Percentiles rank a stretch among this genome's conserved stretches.
Conservation (phyloP, 2,113 vertebrate species). For the Mesoclemmys tuberculata region DNA sequence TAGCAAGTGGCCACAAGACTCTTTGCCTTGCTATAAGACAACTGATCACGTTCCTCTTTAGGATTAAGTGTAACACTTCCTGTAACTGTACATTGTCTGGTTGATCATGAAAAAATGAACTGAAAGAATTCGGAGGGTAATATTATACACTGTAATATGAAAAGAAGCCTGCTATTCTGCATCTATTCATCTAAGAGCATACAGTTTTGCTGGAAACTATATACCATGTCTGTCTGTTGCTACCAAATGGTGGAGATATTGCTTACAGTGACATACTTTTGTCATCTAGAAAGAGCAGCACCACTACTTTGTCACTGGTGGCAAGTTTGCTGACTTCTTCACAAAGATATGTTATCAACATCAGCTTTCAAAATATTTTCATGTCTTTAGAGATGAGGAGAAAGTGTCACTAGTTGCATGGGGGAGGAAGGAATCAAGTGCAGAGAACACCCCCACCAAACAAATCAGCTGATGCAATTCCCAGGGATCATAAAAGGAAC, state of each 20-base stretch:
- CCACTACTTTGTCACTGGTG: neutral
- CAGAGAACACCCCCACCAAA: fast-evolving
- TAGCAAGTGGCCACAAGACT: neutral
- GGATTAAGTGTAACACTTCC: neutral
- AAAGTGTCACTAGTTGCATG: neutral
- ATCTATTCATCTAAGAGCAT: neutral
- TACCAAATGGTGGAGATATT: neutral
- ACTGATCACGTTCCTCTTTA: neutral
- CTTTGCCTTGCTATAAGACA: neutral
- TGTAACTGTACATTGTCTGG: fast-evolving
- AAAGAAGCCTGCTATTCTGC: neutral
- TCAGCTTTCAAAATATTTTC: neutral
- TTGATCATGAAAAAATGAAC: neutral
- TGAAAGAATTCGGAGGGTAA: fast-evolving
- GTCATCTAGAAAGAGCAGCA: neutral
- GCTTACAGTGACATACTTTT: neutral
- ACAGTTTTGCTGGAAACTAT: neutral
- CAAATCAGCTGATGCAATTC: neutral
- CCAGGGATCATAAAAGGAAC: neutral
- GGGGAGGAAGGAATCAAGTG: neutral
- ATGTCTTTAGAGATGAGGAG: neutral
- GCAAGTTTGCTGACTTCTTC: neutral
- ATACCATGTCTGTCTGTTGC: neutral
- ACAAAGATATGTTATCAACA: neutral
- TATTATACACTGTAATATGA: neutral